These are phyloP conservation scores for Coranthus polyacanthus DNA, from an alignment of 2,797 vertebrate species.

Conservation along the genomic window DNA sequence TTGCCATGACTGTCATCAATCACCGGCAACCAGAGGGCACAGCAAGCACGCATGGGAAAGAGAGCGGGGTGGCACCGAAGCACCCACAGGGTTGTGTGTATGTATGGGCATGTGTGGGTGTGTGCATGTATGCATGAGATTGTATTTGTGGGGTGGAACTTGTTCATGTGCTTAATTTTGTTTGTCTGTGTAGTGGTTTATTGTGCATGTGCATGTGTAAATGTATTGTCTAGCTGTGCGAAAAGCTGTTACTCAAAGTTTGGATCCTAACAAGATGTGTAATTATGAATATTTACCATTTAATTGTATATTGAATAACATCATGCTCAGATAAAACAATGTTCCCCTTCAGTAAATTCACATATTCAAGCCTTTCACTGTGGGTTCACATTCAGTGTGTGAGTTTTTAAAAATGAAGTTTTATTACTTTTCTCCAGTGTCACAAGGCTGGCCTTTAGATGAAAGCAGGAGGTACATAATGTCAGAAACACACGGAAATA, in stretches of 20 bases:
- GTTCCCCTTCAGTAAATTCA: background rate
- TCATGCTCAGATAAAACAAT: background rate
- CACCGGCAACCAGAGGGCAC: conserved; percentile 87
- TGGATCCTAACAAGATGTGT: background rate
- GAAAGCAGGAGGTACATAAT: too few relatives aligned
- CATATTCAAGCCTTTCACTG: background rate
- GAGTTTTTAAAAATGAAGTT: background rate
- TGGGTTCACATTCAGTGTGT: background rate
- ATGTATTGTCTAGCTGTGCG: background rate
- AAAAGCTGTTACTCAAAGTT: background rate
- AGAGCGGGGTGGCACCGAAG: conserved; percentile 71
- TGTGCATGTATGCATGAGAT: conserved; percentile 1
- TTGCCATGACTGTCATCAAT: conserved; percentile 86
- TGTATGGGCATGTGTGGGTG: conserved; percentile 45
- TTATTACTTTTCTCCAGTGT: background rate
- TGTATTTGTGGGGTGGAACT: conserved; percentile 5
- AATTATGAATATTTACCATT: background rate
- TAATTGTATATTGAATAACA: background rate
- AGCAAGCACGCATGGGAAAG: conserved; percentile 75
- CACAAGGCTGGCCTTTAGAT: background rate
- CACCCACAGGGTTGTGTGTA: conserved; percentile 67
- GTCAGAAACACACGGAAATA: too few relatives aligned
- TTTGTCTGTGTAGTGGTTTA: background rate
- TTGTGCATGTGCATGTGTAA: background rate
- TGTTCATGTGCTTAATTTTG: conserved; percentile 10